phyloP scores from a whole-genome alignment of 2,888 invertebrate genomes.

The Lysandra coridon region DNA sequence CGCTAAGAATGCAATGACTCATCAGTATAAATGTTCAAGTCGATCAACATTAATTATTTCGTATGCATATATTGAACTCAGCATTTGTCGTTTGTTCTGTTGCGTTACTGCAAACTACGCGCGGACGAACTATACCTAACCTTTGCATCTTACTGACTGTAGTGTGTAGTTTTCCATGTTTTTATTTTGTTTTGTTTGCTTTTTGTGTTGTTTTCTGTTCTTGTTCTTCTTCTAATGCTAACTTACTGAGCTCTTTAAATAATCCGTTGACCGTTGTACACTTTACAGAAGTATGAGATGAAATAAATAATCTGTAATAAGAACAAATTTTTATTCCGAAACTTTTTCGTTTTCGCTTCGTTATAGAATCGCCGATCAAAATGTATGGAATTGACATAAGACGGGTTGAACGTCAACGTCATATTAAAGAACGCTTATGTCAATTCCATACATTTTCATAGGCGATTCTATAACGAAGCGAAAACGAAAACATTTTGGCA shows the following conservation, averaged over 20 bases:
- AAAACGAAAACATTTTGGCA: too few relatives aligned
- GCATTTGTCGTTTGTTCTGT: neutral
- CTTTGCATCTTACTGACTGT: neutral
- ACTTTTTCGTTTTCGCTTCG: too few relatives aligned
- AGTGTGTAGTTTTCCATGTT: slow-evolving; percentile 1
- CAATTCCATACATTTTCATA: too few relatives aligned
- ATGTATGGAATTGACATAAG: too few relatives aligned
- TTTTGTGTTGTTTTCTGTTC: neutral
- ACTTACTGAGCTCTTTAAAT: neutral
- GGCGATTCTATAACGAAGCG: too few relatives aligned
- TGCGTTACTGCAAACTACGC: neutral
- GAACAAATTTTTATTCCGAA: neutral
- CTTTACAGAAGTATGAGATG: neutral
- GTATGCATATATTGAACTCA: neutral
- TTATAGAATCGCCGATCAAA: too few relatives aligned
- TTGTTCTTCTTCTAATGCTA: neutral
- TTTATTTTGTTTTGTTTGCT: neutral
- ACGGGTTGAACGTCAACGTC: too few relatives aligned
- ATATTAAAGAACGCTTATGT: too few relatives aligned
- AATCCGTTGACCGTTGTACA: neutral
- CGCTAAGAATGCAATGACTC: slow-evolving; percentile 4
- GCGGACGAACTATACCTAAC: neutral
- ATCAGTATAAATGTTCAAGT: neutral
- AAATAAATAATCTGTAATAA: neutral
- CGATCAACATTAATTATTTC: neutral